Evolutionary conservation across 2,888 invertebrate genomes (phyloP), one percentile per base, ranked within the genome.

Genomic region (Eudasyphora cyanicolor): DNA sequence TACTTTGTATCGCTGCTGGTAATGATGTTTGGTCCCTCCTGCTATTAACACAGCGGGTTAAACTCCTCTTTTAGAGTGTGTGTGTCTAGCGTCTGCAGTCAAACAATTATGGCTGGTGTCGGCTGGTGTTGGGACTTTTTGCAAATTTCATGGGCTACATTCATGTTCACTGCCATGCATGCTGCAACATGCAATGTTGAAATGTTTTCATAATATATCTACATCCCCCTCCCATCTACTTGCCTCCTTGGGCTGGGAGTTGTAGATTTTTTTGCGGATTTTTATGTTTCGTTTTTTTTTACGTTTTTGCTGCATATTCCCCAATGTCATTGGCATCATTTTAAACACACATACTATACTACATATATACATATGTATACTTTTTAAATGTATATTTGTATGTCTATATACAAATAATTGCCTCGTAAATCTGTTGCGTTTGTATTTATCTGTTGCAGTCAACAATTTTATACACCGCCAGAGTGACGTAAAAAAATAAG

Each of bases 251-350:
- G 0, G 35, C 10, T 32, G n/a, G 14, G 32, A 32, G 27, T 62
- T 62, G 32, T 17, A 8, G 14, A 12, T 64, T 32, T 19, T 64
- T 49, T 64, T 42, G 17, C 21, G 17, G 21, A n/a, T n/a, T n/a
- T 29, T 51, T 49, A 10, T 49, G 10, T 51, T 70, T 10, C 32
- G 8, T 62, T 32, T 32, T 54, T 21, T 24, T 8, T 49, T 69
- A 17, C 8, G 19, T 38, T 64, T 35, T 67, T 12, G 5, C 6
- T n/a, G 14, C 64, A 38, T 14, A 17, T 60, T 42, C 27, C 21
- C 32, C 49, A 73, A 73, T 73, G 73, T 73, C 73, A 73, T 73
- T 73, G 73, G 73, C 73, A 73, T 73, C 73, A 60, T 73, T 73
- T 73, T 51, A 6, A 4, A 17, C 17, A 17, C 17, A 17, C 17